Conservation (phyloP, 2,888 invertebrate species). For the Agrochola macilenta region DNA sequence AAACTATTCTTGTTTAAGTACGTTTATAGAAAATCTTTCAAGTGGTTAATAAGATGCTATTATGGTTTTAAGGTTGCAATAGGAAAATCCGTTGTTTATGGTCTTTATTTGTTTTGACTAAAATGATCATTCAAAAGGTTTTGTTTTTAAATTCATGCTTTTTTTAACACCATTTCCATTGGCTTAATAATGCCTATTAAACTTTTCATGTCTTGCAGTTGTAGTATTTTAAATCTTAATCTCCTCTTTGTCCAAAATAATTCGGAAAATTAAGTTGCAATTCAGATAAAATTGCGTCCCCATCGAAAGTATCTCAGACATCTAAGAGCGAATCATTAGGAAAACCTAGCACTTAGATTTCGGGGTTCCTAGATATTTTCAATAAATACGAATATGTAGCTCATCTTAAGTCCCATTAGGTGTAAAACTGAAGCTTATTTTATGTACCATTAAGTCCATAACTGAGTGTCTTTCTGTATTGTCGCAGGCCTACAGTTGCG, state of each 20-base stretch:
- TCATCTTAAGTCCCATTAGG: background rate
- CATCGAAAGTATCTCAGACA: background rate
- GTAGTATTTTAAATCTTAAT: background rate
- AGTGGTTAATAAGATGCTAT: constrained; percentile 18
- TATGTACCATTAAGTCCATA: constrained; percentile 13
- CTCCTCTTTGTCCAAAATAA: background rate
- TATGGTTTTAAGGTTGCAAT: constrained; percentile 2
- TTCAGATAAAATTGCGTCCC: background rate
- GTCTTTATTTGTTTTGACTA: background rate
- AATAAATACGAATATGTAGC: background rate
- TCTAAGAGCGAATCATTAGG: background rate
- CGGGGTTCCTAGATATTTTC: background rate
- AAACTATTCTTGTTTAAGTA: constrained; percentile 24
- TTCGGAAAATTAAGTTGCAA: background rate
- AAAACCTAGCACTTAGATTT: background rate
- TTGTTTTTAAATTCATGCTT: background rate
- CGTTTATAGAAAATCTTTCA: constrained; percentile 16
- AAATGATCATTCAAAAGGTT: background rate
- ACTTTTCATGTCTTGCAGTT: background rate
- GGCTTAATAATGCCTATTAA: background rate
- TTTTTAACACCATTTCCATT: constrained; percentile 5
- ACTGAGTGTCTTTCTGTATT: constrained; percentile 75
- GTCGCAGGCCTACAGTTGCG: constrained; percentile 95
- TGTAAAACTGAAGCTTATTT: background rate
- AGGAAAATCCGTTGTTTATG: background rate